These are phyloP conservation scores for Anguilla marmorata DNA, from an alignment of 2,797 vertebrate species.

Conservation along the genomic window DNA sequence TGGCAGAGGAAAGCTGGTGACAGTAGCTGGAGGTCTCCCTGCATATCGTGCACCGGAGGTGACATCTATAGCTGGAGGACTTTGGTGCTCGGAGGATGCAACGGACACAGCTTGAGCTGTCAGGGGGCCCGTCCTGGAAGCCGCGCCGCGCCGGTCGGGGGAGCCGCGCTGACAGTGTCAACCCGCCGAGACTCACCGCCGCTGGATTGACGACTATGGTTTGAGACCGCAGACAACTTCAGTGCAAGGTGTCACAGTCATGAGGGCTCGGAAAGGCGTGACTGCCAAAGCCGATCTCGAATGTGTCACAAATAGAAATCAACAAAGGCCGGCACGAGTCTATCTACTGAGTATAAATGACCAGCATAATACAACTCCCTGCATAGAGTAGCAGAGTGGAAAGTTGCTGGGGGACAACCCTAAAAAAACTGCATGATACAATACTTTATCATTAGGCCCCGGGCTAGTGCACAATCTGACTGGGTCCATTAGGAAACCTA, in stretches of 20 bases:
- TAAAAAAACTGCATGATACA: slow-evolving; percentile 8
- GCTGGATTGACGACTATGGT: slow-evolving; percentile 31
- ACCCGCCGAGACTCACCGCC: slow-evolving; percentile 7
- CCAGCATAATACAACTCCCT: slow-evolving; percentile 32
- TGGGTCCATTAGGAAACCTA: slow-evolving; percentile 9
- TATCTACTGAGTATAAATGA: slow-evolving; percentile 32
- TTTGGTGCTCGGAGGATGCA: slow-evolving; percentile 25
- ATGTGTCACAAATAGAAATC: slow-evolving; percentile 61
- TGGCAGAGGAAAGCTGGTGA: slow-evolving; percentile 31
- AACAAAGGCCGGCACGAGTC: slow-evolving; percentile 51
- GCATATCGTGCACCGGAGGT: slow-evolving; percentile 22
- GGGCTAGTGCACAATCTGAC: slow-evolving; percentile 13
- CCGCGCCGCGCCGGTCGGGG: slow-evolving; percentile 17
- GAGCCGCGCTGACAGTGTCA: slow-evolving; percentile 17
- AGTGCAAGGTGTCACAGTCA: slow-evolving; percentile 50
- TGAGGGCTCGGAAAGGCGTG: slow-evolving; percentile 52
- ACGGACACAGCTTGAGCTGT: slow-evolving; percentile 33
- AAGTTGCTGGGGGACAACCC: slow-evolving; percentile 8
- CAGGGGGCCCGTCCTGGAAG: slow-evolving; percentile 28
- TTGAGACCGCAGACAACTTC: slow-evolving; percentile 34
- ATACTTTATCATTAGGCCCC: slow-evolving; percentile 25
- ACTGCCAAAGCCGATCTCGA: slow-evolving; percentile 56
- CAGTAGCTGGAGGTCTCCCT: slow-evolving; percentile 38
- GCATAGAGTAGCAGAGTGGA: slow-evolving; percentile 19
- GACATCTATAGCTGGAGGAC: slow-evolving; percentile 41